Percentiles rank a stretch among this genome's conserved stretches.
Conservation (phyloP, 1,140 invertebrate species). For the Sarcophaga bullata region DNA sequence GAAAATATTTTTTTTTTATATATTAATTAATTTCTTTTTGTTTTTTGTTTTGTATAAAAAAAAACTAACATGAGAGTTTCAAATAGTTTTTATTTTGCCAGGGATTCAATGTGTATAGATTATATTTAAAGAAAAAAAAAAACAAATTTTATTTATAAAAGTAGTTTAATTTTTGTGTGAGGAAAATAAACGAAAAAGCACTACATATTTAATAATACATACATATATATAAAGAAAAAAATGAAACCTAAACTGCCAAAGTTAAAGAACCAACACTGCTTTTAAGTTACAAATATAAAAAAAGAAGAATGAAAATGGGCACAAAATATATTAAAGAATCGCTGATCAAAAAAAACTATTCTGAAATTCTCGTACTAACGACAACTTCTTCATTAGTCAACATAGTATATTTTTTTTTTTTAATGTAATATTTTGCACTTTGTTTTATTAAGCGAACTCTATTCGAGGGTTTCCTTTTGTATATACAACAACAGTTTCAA, state of each 20-base stretch:
- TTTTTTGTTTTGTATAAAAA: neutral
- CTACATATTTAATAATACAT: neutral
- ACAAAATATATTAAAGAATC: constrained; percentile 17
- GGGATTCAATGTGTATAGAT: neutral
- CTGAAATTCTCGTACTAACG: constrained; percentile 61
- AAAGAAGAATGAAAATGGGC: constrained; percentile 30
- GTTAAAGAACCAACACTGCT: constrained; percentile 46
- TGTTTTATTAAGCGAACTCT: too few relatives aligned
- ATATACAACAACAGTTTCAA: too few relatives aligned
- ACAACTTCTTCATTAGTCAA: constrained; percentile 68
- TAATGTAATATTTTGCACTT: neutral
- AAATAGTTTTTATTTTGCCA: constrained; percentile 53
- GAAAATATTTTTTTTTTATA: constrained; percentile 28
- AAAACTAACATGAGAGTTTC: constrained; percentile 64
- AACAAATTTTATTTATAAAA: neutral
- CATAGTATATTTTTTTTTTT: constrained; percentile 44
- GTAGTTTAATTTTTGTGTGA: constrained; percentile 8
- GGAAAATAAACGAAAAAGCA: neutral
- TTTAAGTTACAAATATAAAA: constrained; percentile 41
- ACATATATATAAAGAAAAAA: too few relatives aligned
- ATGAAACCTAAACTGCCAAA: constrained; percentile 43
- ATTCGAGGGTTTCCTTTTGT: too few relatives aligned
- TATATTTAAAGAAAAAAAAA: neutral
- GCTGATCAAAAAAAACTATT: constrained; percentile 29
- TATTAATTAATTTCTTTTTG: neutral